Percentiles rank a stretch among this genome's conserved stretches.
Conservation (phyloP, 2,797 vertebrate species). For the Girardinus metallicus region DNA sequence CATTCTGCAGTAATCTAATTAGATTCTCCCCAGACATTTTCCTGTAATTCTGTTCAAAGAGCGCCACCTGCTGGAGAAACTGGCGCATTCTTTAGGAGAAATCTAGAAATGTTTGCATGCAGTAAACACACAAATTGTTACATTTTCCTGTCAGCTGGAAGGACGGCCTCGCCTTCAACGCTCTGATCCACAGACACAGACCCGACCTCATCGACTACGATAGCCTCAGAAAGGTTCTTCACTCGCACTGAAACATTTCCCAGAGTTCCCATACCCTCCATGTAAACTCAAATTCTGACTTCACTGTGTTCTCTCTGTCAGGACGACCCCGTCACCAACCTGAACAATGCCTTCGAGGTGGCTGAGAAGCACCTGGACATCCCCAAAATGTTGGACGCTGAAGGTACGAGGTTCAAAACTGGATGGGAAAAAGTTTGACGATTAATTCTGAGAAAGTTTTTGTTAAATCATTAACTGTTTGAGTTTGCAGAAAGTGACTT, state of each 20-base stretch:
- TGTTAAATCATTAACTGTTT: background rate
- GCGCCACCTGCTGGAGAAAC: conserved; percentile 65
- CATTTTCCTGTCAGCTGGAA: conserved; percentile 87
- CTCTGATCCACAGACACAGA: conserved; percentile 93
- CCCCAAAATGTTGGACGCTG: conserved; percentile 96
- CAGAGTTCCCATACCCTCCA: background rate
- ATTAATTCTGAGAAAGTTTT: background rate
- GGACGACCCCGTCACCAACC: conserved; percentile 93
- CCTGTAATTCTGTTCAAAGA: conserved; percentile 7
- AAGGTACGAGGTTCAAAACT: conserved; percentile 78
- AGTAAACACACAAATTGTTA: background rate
- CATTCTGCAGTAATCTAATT: background rate
- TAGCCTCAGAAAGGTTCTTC: conserved; percentile 90
- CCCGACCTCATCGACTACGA: conserved; percentile 95
- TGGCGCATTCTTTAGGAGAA: background rate
- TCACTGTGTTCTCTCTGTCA: conserved; percentile 44
- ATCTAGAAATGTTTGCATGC: background rate
- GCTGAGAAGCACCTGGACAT: conserved; percentile 96
- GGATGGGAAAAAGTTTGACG: background rate
- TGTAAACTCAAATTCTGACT: background rate
- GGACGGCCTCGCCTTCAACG: conserved; percentile 94
- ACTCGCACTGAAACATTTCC: rapidly evolving
- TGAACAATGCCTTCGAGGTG: conserved; percentile 97
- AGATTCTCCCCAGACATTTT: background rate
- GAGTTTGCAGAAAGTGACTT: background rate